These are phyloP conservation scores for Caenorhabditis brenneri DNA, from an alignment of 1,140 invertebrate species.

Conservation along the genomic window DNA sequence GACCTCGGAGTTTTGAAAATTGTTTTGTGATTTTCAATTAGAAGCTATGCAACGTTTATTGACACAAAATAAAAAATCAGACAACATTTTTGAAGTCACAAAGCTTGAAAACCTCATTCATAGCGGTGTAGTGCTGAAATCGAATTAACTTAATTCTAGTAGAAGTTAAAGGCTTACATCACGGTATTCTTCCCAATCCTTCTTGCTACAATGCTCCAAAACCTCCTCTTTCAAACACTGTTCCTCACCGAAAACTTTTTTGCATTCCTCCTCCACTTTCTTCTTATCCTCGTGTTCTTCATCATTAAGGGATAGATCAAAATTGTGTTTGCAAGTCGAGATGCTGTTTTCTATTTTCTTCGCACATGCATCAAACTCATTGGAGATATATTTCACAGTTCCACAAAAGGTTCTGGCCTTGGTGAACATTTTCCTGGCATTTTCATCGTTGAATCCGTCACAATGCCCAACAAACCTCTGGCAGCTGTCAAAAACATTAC, in stretches of 20 bases:
- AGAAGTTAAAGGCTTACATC: not conserved
- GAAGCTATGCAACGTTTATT: too few species aligned
- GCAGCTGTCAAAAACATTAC: not conserved
- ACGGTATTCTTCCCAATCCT: not conserved
- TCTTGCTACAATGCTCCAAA: not conserved
- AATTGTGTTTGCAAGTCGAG: not conserved
- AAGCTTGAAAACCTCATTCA: not conserved
- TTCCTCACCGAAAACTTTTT: not conserved
- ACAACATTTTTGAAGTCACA: not conserved
- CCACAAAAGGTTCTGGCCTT: not conserved
- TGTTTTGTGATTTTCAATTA: too few species aligned
- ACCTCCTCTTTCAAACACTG: not conserved
- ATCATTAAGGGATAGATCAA: not conserved
- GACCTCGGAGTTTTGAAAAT: too few species aligned
- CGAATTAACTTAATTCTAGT: too few species aligned
- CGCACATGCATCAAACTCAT: not conserved
- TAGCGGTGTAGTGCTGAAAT: not conserved
- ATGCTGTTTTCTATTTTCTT: not conserved
- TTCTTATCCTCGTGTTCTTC: not conserved
- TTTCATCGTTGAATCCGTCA: not conserved
- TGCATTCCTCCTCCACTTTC: not conserved
- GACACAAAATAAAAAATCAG: too few species aligned
- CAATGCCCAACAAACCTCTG: not conserved
- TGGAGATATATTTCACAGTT: not conserved
- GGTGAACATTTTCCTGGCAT: not conserved